Base-by-base conservation (phyloP, 2,797 vertebrate species). In the Chanos chanos region DNA sequence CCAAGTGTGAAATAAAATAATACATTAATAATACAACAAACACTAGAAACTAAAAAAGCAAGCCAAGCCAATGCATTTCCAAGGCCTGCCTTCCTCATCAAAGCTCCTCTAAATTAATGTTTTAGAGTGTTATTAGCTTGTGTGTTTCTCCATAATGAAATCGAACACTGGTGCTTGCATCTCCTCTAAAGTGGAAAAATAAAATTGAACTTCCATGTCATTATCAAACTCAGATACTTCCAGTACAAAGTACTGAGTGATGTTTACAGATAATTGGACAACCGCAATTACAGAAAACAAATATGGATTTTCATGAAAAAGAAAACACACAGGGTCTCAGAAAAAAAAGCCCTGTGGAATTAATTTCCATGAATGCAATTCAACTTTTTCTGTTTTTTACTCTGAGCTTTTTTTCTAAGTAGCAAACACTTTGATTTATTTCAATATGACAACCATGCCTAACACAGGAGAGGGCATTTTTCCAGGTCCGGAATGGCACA, bases 1-100 rank as follows among this genome's bases (percentile, higher is more conserved):
- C 66, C 54, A 72, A 74, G 60, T 63, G 61, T 69, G 77, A 76
- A 64, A 66, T 72, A 37, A 76, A 71, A 63, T 75, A 64, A 78
- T 74, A 68, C 69, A 84, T 89, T 83, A 88, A 85, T 85, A 81
- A 86, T 82, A 81, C 74, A 86, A 81, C 80, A 83, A 85, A 84
- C 72, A 80, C 34, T 18, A 31, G 7, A 16, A 36, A 37, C 39
- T 37, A 15, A 39, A 68, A 66, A 71, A 75, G 66, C 57, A 63
- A 62, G 65, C 77, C 66, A 82, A 4, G 69, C 61, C 80, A 70
- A 76, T 77, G 78, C 36, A 66, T 83, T 75, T 78, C 54, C 12
- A 77, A 61, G 73, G 59, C 53, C 69, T 28, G 57, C 57, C 77
- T 80, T 83, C 61, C 67, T 84, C 81, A 89, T 87, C 85, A 89